phyloP scores from a whole-genome alignment of 2,888 invertebrate genomes.

The Anorthoa munda region DNA sequence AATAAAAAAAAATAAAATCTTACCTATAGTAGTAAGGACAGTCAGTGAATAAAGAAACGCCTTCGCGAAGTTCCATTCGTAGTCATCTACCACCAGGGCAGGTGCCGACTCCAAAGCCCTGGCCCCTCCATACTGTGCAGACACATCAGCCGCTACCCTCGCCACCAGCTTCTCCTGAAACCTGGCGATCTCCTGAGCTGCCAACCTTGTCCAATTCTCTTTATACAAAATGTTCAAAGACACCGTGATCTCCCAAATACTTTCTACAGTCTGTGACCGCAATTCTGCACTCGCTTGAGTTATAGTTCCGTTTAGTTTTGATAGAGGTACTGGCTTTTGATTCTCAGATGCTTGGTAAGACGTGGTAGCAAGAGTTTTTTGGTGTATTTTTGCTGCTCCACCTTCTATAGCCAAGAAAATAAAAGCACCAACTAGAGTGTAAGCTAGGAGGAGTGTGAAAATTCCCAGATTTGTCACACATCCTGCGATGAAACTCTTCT shows the following conservation, averaged over 20 bases:
- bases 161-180: constrained; percentile 96
- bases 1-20: constrained; percentile 65
- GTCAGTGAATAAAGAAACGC: constrained; percentile 98
- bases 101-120: constrained; percentile 87
- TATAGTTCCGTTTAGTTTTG: constrained; percentile 83
- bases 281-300: constrained; percentile 86
- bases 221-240: constrained; percentile 96
- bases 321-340: constrained; percentile 79
- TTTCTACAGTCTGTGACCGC: constrained; percentile 94
- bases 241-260: constrained; percentile 97
- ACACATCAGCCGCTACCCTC: constrained; percentile 94
- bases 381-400: constrained; percentile 89
- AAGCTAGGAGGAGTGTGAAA: constrained; percentile 94
- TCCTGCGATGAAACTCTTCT: constrained; percentile 91
- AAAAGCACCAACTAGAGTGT: constrained; percentile 94
- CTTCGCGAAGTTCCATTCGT: constrained; percentile 97
- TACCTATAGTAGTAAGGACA: constrained; percentile 97
- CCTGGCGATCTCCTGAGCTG: constrained; percentile 92
- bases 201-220: constrained; percentile 97
- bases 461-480: constrained; percentile 95
- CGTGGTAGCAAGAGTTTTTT: constrained; percentile 88
- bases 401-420: constrained; percentile 96
- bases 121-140: constrained; percentile 88
- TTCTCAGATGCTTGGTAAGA: constrained; percentile 85
- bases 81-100: constrained; percentile 88